phyloP scores from a whole-genome alignment of 2,888 invertebrate genomes.

The Hydrotaea diabolus region DNA sequence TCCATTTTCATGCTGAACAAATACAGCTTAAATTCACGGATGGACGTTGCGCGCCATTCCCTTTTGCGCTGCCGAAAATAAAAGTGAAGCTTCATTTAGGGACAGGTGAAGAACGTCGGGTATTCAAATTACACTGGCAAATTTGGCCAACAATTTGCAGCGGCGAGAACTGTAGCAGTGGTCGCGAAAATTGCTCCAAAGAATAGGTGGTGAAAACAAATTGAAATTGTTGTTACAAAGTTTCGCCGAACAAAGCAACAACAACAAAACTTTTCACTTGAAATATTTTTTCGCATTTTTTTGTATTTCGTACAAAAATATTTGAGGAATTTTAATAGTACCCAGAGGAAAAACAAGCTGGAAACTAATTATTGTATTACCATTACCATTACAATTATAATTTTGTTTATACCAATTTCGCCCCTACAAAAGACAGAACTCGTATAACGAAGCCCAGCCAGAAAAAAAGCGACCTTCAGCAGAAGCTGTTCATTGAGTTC shows the following conservation, averaged over 20 bases:
- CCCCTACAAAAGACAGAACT: too few relatives aligned
- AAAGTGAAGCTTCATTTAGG: slow-evolving; percentile 11
- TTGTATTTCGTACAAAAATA: slow-evolving; percentile 13
- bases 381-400: slow-evolving; percentile 40
- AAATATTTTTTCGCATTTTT: too few relatives aligned
- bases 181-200: background rate
- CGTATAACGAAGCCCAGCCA: background rate
- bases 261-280: background rate
- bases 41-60: background rate
- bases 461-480: background rate
- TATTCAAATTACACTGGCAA: slow-evolving; percentile 54
- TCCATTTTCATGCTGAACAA: slow-evolving; percentile 27
- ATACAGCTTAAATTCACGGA: background rate
- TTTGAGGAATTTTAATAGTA: slow-evolving; percentile 42
- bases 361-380: slow-evolving; percentile 55
- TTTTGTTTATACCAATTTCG: slow-evolving; percentile 23
- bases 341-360: background rate
- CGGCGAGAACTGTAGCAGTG: too few relatives aligned
- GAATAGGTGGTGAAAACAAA: slow-evolving; percentile 34
- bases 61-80: background rate
- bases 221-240: slow-evolving; percentile 30
- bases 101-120: slow-evolving; percentile 35
- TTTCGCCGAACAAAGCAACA: background rate
- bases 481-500: slow-evolving; percentile 23
- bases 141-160: slow-evolving; percentile 57